Conservation (phyloP, 2,888 invertebrate genomes). For the Nymphalis urticae region DNA sequence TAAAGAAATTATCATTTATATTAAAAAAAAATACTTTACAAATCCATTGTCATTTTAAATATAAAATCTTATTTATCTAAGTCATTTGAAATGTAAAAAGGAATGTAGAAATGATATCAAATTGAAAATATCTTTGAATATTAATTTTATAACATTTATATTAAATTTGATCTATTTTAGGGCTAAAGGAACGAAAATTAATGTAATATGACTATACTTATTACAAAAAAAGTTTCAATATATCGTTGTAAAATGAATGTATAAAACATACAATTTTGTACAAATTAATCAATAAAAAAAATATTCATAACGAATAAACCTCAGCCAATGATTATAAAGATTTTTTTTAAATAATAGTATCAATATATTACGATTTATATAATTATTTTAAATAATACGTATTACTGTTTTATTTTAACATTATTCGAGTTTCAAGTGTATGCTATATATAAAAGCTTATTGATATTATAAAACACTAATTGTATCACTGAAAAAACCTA, state of each 20-base stretch:
- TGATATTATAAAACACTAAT: background rate
- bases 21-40: conserved; percentile 10
- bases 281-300: background rate
- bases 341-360: background rate
- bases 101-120: conserved; percentile 62
- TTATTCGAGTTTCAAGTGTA: background rate
- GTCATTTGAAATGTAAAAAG: conserved; percentile 43
- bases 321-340: background rate
- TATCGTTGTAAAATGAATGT: background rate
- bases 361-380: background rate
- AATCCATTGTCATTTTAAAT: conserved; percentile 12
- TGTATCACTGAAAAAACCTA: conserved; percentile 6
- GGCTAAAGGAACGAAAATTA: conserved; percentile 18
- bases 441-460: background rate
- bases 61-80: conserved; percentile 8
- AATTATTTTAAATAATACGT: background rate
- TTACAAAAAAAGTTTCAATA: background rate
- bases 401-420: background rate
- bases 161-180: conserved; percentile 31
- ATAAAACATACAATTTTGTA: background rate
- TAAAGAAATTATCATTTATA: background rate
- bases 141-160: conserved; percentile 12
- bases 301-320: background rate
- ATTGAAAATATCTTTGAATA: conserved; percentile 3
- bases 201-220: background rate